A percentile compares a stretch with the other conserved stretches of the same genome.
Evolutionary conservation across 1,140 invertebrate genomes (phyloP).

Genomic region (Andrena cerasifolii): DNA sequence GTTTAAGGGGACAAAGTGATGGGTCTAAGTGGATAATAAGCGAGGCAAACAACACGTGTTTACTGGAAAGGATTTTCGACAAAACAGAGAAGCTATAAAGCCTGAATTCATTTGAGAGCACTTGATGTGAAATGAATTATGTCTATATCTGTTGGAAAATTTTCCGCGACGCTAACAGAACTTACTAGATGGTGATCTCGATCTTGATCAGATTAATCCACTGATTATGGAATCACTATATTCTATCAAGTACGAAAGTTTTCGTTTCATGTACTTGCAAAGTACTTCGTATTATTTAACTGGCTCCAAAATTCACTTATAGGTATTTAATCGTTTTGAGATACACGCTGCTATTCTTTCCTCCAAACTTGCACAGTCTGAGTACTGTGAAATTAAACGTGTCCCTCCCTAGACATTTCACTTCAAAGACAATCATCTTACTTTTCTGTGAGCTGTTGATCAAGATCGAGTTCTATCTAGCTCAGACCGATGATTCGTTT

Average conservation of each 20-base stretch:
- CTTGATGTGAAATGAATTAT: conserved; percentile 17
- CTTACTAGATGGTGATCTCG: not conserved
- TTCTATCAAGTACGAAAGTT: not conserved
- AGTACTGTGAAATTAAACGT: too few species aligned
- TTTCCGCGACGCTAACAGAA: not conserved
- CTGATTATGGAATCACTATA: not conserved
- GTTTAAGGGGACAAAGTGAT: conserved; percentile 34
- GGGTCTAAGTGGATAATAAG: conserved; percentile 58
- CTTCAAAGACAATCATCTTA: too few species aligned
- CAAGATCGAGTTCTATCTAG: too few species aligned
- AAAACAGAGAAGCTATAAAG: conserved; percentile 28
- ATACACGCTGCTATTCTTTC: too few species aligned
- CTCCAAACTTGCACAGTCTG: too few species aligned
- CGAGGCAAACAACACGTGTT: conserved; percentile 46
- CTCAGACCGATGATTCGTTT: too few species aligned
- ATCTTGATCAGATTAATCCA: conserved; percentile 6
- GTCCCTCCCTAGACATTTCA: too few species aligned
- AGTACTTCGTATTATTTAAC: too few species aligned
- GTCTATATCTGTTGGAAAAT: not conserved
- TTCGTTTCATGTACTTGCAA: too few species aligned
- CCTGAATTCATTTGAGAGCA: conserved; percentile 11
- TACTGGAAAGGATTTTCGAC: conserved; percentile 30
- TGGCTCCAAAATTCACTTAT: too few species aligned
- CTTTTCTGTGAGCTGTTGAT: too few species aligned
- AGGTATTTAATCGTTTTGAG: too few species aligned